These are phyloP conservation scores for Ceramica pisi DNA, from an alignment of 2,888 invertebrate genomes.

Conservation along the genomic window DNA sequence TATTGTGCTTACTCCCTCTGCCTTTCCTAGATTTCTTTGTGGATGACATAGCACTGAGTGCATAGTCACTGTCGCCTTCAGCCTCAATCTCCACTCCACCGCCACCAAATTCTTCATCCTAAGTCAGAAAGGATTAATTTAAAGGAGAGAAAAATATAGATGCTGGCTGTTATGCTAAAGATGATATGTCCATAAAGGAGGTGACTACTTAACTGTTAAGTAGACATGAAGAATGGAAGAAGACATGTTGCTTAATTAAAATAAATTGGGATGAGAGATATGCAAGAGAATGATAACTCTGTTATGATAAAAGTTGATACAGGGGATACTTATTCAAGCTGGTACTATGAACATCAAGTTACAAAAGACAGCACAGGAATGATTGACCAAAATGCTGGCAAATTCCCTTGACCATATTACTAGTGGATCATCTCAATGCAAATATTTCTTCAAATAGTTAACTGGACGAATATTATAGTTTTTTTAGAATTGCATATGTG, in stretches of 20 bases:
- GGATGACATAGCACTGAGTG: conserved; percentile 90
- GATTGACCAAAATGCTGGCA: too few relatives aligned
- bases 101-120: conserved; percentile 94
- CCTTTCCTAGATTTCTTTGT: conserved; percentile 92
- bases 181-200: neutral
- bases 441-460: neutral
- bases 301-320: too few relatives aligned
- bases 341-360: too few relatives aligned
- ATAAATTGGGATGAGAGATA: neutral
- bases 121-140: neutral
- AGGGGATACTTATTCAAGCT: too few relatives aligned
- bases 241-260: neutral
- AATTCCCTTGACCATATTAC: too few relatives aligned
- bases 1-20: conserved; percentile 89
- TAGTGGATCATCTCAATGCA: neutral
- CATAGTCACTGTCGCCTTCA: conserved; percentile 95
- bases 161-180: neutral
- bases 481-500: neutral
- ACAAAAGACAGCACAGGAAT: too few relatives aligned
- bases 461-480: neutral
- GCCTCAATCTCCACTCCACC: conserved; percentile 81
- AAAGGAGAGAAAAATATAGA: neutral
- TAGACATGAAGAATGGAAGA: neutral
- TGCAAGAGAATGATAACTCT: too few relatives aligned
- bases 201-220: too few relatives aligned